Base-by-base conservation (phyloP, 2,888 invertebrate genomes). In the Aromia moschata region DNA sequence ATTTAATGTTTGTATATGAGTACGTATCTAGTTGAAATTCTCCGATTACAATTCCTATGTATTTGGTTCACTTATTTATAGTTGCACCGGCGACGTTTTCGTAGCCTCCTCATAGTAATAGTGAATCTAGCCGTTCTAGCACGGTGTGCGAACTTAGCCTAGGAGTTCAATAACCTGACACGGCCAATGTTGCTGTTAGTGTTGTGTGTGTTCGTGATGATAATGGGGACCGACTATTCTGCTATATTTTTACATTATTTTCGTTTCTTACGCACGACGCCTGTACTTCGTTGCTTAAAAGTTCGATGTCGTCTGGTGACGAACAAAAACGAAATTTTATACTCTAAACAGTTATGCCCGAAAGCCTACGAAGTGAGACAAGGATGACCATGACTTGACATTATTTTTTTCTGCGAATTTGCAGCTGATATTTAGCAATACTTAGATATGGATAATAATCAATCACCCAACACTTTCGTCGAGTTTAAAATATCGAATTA, bases 141-240 rank as follows among this genome's bases (percentile, higher is more conserved):
- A 62, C 65, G 63, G 67, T 67, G 68, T 65, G 72, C 70, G 69
- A 71, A 72, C 71, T 70, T 72, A 61, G 67, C 68, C n/a, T 69
- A 68, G 65, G 68, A 68, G 71, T 67, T 70, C 70, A 58, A 63
- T 64, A 68, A 72, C 68, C 72, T 64, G 59, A 57, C 59, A 56
- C 62, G 67, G 67, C 66, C 70, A 67, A 67, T 68, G 69, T 67
- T 65, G 65, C 70, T 67, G 68, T 49, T 49, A 25, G 49, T 40
- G 45, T 45, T 33, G n/a, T 45, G 38, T 38, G 38, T 25, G 38
- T 49, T 49, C 49, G 49, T 49, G 49, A 49, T 49, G 49, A 38
- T 49, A 49, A 49, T 49, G 15, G 38, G 49, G 15, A 49, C 49
- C 38, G 49, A 49, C 49, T 38, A 37, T 49, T 38, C 49, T 38